phyloP scores from a whole-genome alignment of 2,797 vertebrate species.

The Sciaenops ocellatus region DNA sequence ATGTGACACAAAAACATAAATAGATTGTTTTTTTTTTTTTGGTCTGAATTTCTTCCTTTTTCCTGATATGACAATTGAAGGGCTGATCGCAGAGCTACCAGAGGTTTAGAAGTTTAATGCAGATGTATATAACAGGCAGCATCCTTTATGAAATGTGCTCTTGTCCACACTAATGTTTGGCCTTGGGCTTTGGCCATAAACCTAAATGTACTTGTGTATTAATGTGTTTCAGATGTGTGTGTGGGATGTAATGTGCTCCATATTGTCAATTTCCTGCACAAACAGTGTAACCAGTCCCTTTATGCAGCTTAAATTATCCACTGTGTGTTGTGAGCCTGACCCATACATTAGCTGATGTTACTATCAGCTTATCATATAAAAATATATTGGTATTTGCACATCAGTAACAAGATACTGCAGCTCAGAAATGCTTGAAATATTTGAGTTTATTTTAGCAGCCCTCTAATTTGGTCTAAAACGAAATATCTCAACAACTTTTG shows the following conservation, averaged over 20 bases:
- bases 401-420: background rate
- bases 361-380: conserved; percentile 5
- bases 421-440: background rate
- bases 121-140: conserved; percentile 30
- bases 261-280: conserved; percentile 53
- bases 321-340: background rate
- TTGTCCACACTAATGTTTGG: conserved; percentile 54
- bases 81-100: background rate
- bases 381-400: background rate
- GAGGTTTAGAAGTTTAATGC: conserved; percentile 7
- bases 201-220: conserved; percentile 55
- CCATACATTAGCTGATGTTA: background rate
- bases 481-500: background rate
- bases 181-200: conserved; percentile 43
- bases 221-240: conserved; percentile 57
- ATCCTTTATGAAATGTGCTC: conserved; percentile 36
- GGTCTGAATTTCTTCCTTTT: background rate
- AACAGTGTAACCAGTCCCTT: conserved; percentile 31
- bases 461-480: background rate
- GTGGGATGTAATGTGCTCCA: conserved; percentile 61
- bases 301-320: conserved; percentile 17
- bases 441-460: background rate
- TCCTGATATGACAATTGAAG: background rate
- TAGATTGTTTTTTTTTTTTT: background rate
- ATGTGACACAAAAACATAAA: conserved; percentile 9